Base-by-base conservation (phyloP, 2,888 invertebrate species). In the Alcis repandata region DNA sequence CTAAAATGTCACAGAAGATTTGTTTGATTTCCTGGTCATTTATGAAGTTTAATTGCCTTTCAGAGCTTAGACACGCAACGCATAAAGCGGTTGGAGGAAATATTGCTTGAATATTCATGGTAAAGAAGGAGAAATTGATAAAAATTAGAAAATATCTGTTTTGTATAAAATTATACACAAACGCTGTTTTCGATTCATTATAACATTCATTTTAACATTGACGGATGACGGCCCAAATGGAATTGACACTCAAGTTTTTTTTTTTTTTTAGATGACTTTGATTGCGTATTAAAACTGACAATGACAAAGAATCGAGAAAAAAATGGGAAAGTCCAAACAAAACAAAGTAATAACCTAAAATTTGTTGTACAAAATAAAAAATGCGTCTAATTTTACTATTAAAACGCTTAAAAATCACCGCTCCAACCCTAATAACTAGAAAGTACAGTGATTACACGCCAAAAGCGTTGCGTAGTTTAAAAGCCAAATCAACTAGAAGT, bases 401-500 rank as follows among this genome's bases (percentile, higher is more conserved):
- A 4, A 27, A 57, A 52, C 57, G 57, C 1, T 56, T 85, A 48
- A 79, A 70, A 68, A 64, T 77, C 3, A 36, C 72, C 15, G 53
- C 66, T 0, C 61, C 67, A 48, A 56, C 68, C 3, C 72, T 74
- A 62, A 54, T 69, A 17, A 54, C 59, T 19, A 81, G 88, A 27
- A 73, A 67, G 36, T 86, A 81, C 67, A 82, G 86, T 0, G 85
- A 88, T 10, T 80, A 83, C 40, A 75, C 71, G 13, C 92, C 92
- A 0, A 88, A 87, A 76, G 81, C 92, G 0, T 70, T 93, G 8
- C 80, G 91, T 3, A 93, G 91, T 69, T 75, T 92, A 10, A 92
- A 93, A 74, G 80, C 84, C 0, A 92, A 92, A 67, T 92, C 91
- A 7, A 89, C 79, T 0, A 73, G 90, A 0, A 80, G 82, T 51